Percentiles rank a stretch among this genome's conserved stretches.
phyloP scores from a whole-genome alignment of 2,888 invertebrate species.

The Carcina quercana region DNA sequence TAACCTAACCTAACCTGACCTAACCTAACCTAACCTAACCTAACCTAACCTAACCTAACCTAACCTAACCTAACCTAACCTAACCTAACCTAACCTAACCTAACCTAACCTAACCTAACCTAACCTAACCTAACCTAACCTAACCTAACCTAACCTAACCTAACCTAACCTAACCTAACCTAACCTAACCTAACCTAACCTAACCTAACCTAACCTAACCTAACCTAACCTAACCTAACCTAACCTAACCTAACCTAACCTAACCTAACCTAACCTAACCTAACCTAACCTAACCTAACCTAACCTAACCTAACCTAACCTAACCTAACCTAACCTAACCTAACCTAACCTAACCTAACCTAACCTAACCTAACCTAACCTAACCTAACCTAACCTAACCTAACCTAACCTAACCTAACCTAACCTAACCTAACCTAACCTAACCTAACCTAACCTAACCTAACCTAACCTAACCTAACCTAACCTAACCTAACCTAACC shows the following conservation, averaged over 20 bases:
- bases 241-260: slow-evolving; percentile 17
- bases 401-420: slow-evolving; percentile 18
- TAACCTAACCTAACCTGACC: background rate
- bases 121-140: slow-evolving; percentile 17
- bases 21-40: background rate
- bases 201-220: slow-evolving; percentile 20
- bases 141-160: slow-evolving; percentile 16
- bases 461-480: slow-evolving; percentile 12
- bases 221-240: slow-evolving; percentile 18
- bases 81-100: background rate
- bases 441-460: slow-evolving; percentile 18
- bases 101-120: background rate
- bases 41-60: background rate
- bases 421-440: slow-evolving; percentile 17
- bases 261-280: slow-evolving; percentile 19
- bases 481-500: slow-evolving; percentile 9
- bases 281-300: slow-evolving; percentile 18
- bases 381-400: slow-evolving; percentile 19
- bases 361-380: slow-evolving; percentile 18
- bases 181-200: slow-evolving; percentile 19
- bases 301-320: slow-evolving; percentile 18
- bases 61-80: background rate
- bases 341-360: slow-evolving; percentile 19
- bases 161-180: slow-evolving; percentile 17
- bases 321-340: slow-evolving; percentile 17